Conservation (phyloP, 2,797 vertebrate genomes). For the Cryptoblepharus egeriae region DNA sequence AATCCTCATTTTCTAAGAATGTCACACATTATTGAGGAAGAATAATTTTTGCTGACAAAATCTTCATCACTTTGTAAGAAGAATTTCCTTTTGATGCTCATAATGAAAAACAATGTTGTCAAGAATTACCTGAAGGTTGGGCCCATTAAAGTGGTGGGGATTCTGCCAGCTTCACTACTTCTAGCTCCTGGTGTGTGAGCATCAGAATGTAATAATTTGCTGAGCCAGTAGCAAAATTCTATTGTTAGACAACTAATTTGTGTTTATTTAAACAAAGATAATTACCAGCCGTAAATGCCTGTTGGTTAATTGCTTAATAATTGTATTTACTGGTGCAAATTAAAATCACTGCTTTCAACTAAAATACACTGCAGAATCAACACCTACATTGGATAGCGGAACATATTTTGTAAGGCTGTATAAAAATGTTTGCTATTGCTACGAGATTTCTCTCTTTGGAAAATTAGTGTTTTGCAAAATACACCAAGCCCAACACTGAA, state of each 20-base stretch:
- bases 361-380: slow-evolving; percentile 1
- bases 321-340: slow-evolving; percentile 40
- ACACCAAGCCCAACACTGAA: background rate
- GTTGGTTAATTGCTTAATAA: slow-evolving; percentile 51
- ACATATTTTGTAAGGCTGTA: background rate
- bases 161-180: slow-evolving; percentile 14
- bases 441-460: background rate
- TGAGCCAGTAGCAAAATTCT: slow-evolving; percentile 33
- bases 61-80: slow-evolving; percentile 44
- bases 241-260: slow-evolving; percentile 32
- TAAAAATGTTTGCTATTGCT: background rate
- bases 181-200: slow-evolving; percentile 22
- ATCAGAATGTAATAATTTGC: slow-evolving; percentile 10
- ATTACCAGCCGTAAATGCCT: slow-evolving; percentile 32
- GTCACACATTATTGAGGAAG: slow-evolving; percentile 62
- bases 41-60: slow-evolving; percentile 66
- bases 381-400: background rate
- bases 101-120: slow-evolving; percentile 52
- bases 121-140: slow-evolving; percentile 44
- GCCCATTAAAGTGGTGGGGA: slow-evolving; percentile 36
- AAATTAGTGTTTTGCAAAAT: background rate
- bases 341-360: slow-evolving; percentile 50
- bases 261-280: slow-evolving; percentile 58
- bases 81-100: slow-evolving; percentile 47
- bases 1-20: slow-evolving; percentile 69